These are phyloP conservation scores for Okapia johnstoni DNA, from an alignment of 2,113 vertebrate genomes.

Conservation along the genomic window DNA sequence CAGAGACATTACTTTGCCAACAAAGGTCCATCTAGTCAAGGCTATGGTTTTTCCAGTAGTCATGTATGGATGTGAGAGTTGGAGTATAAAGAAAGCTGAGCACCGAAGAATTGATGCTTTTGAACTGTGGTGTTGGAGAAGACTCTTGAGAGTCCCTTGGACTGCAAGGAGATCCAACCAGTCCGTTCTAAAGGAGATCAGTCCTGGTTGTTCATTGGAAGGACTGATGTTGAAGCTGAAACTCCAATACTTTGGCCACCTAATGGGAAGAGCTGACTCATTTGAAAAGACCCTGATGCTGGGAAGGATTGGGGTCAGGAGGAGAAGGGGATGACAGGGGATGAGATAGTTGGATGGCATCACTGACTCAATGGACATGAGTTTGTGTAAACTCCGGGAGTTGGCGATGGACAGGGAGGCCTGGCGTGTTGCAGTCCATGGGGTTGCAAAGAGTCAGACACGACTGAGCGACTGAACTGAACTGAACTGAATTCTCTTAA, in stretches of 20 bases:
- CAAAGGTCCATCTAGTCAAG: background rate
- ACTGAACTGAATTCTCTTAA: background rate
- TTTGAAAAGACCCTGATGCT: background rate
- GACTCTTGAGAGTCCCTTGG: background rate
- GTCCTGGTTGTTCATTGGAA: background rate
- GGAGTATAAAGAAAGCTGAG: background rate
- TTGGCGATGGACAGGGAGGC: background rate
- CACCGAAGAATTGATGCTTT: fast-evolving
- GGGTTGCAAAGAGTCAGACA: background rate
- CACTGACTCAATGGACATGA: background rate
- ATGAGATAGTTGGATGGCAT: background rate
- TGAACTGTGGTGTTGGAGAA: background rate
- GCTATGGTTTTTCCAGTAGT: background rate
- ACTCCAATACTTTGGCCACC: background rate
- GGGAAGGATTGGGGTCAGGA: background rate
- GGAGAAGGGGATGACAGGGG: background rate
- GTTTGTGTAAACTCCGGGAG: background rate
- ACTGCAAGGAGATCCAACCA: background rate
- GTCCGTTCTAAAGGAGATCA: background rate
- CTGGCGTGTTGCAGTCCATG: background rate
- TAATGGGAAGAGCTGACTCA: background rate
- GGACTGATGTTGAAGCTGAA: background rate
- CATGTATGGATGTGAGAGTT: background rate
- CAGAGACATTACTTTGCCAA: background rate
- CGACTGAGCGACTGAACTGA: background rate